Evolutionary conservation across 2,113 vertebrate genomes (phyloP).

Genomic region (Colius striatus): DNA sequence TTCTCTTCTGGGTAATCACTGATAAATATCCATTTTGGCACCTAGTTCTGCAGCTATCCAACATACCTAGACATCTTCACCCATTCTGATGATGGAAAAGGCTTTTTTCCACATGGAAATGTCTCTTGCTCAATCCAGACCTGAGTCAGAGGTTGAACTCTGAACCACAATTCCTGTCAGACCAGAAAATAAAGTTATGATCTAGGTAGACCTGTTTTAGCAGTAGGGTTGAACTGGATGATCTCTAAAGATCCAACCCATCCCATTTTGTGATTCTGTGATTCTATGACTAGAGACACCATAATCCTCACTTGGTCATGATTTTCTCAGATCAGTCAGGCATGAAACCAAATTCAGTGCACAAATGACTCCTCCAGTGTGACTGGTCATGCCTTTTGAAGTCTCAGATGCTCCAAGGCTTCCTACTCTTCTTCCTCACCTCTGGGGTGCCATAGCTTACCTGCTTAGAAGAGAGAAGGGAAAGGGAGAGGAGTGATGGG

Average conservation of each 20-base stretch:
- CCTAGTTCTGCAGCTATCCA: not conserved
- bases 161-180: not conserved
- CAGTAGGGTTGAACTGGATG: too few species aligned
- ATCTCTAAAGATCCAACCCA: too few species aligned
- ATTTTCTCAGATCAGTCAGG: not conserved
- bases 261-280: too few species aligned
- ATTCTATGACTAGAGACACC: not conserved
- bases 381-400: accelerated
- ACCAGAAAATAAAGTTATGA: not conserved
- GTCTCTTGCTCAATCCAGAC: not conserved
- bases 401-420: not conserved
- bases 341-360: accelerated
- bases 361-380: accelerated
- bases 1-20: not conserved
- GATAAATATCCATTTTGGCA: not conserved
- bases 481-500: not conserved
- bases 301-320: not conserved
- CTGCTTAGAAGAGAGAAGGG: not conserved
- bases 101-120: not conserved
- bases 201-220: too few species aligned
- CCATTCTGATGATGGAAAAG: not conserved
- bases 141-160: not conserved
- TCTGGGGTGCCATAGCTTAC: not conserved
- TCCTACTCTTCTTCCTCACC: not conserved
- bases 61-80: not conserved